These are phyloP conservation scores for Rhagium mordax DNA, from an alignment of 2,888 invertebrate species.

Conservation along the genomic window DNA sequence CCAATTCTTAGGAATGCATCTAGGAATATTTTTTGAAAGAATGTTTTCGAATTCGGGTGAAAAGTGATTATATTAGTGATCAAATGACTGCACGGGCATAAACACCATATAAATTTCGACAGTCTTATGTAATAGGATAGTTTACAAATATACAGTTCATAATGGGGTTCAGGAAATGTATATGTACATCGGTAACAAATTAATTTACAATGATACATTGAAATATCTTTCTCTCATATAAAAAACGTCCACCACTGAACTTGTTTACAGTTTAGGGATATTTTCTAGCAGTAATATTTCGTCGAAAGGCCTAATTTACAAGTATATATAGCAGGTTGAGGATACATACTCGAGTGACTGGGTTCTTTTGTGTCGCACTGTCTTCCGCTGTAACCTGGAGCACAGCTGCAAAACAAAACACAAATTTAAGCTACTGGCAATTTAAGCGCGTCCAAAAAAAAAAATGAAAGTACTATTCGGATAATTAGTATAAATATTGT, in stretches of 20 bases:
- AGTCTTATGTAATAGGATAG: constrained; percentile 64
- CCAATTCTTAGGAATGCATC: constrained; percentile 32
- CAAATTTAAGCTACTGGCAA: not conserved
- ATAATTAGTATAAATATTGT: too few relatives aligned
- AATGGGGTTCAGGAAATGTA: constrained; percentile 46
- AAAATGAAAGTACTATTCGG: too few relatives aligned
- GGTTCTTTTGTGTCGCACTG: constrained; percentile 87
- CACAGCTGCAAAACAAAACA: constrained; percentile 75
- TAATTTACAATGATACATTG: constrained; percentile 51
- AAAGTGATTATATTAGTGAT: constrained; percentile 37
- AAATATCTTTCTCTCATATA: constrained; percentile 38
- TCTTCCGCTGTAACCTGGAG: constrained; percentile 84
- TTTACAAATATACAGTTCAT: constrained; percentile 64
- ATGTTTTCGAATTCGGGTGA: constrained; percentile 41
- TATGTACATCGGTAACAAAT: constrained; percentile 63
- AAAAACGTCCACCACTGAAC: constrained; percentile 50
- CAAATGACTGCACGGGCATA: constrained; percentile 48
- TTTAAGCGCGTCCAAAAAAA: too few relatives aligned
- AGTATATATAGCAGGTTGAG: constrained; percentile 75
- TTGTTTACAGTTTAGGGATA: constrained; percentile 50
- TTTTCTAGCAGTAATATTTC: constrained; percentile 83
- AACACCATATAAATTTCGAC: constrained; percentile 57
- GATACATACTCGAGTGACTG: constrained; percentile 85
- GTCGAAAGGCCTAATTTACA: constrained; percentile 85
- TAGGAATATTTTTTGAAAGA: constrained; percentile 19